phyloP scores from a whole-genome alignment of 2,113 vertebrate species.

The Pelusios castaneus region DNA sequence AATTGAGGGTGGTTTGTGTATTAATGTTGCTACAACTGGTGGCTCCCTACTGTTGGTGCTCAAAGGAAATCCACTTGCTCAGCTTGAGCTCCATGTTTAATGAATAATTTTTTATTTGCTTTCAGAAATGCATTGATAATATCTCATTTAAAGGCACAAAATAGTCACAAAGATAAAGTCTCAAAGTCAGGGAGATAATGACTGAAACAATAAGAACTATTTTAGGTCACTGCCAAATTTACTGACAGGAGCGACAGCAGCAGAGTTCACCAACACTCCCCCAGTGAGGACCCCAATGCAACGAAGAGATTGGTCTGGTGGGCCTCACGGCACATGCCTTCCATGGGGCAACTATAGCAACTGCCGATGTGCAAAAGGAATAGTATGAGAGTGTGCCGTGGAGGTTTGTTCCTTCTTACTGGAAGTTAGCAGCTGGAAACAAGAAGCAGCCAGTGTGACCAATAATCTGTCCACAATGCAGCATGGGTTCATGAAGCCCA shows the following conservation, averaged over 20 bases:
- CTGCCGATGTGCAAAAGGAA: not conserved
- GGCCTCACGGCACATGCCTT: too few relatives aligned
- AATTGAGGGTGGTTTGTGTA: not conserved
- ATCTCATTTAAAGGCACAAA: not conserved
- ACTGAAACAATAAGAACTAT: not conserved
- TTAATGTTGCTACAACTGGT: not conserved
- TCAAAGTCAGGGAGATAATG: conserved; percentile 36
- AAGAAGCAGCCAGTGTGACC: not conserved
- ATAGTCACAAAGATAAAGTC: not conserved
- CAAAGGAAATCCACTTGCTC: not conserved
- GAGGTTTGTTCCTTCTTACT: not conserved
- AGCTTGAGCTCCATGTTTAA: not conserved
- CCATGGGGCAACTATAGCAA: too few relatives aligned
- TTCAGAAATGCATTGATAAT: not conserved
- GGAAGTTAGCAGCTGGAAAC: not conserved
- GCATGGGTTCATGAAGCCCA: not conserved
- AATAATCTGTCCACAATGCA: not conserved
- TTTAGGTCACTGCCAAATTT: not conserved
- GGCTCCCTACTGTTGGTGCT: not conserved
- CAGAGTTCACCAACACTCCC: fast-evolving
- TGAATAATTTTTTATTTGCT: not conserved
- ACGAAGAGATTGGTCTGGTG: not conserved
- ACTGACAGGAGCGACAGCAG: not conserved
- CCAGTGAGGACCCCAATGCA: not conserved
- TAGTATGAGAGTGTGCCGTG: not conserved